A percentile compares a stretch with the other conserved stretches of the same genome.
These are phyloP conservation scores for Mystacides longicornis DNA, from an alignment of 2,888 invertebrate genomes.

Conservation along the genomic window DNA sequence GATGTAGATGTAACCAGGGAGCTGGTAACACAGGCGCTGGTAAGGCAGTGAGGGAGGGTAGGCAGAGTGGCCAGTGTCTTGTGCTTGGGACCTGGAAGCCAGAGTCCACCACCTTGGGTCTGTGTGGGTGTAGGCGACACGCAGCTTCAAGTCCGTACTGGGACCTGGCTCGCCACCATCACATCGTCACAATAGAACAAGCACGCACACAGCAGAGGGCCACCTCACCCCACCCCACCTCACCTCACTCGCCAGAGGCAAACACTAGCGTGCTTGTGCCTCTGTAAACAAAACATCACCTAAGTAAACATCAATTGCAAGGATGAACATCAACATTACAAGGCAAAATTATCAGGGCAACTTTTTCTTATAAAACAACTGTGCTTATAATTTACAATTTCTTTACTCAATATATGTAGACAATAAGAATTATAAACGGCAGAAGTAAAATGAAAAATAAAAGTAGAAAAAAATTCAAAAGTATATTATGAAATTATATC, in stretches of 20 bases:
- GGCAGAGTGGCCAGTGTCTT: conserved; percentile 22
- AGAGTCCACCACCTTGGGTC: background rate
- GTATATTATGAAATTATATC: conserved; percentile 33
- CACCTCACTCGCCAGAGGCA: conserved; percentile 23
- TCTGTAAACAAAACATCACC: conserved; percentile 27
- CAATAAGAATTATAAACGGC: too few relatives aligned
- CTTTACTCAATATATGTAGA: too few relatives aligned
- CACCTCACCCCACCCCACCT: conserved; percentile 18
- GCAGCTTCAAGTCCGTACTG: background rate
- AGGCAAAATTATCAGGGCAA: too few relatives aligned
- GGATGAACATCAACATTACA: too few relatives aligned
- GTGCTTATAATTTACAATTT: too few relatives aligned
- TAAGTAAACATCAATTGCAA: too few relatives aligned
- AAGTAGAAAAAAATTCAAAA: background rate
- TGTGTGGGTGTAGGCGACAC: background rate
- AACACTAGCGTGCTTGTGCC: conserved; percentile 25
- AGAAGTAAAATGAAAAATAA: background rate
- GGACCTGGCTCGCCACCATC: background rate
- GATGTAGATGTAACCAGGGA: conserved; percentile 22
- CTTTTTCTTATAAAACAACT: too few relatives aligned
- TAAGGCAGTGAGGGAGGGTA: conserved; percentile 22
- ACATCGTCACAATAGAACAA: conserved; percentile 1
- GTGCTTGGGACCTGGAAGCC: conserved; percentile 9
- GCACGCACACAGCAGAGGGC: conserved; percentile 13
- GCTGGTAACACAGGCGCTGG: conserved; percentile 13